These are phyloP conservation scores for Drosophila ananassae DNA, from an alignment of 1,140 invertebrate species.

Conservation along the genomic window DNA sequence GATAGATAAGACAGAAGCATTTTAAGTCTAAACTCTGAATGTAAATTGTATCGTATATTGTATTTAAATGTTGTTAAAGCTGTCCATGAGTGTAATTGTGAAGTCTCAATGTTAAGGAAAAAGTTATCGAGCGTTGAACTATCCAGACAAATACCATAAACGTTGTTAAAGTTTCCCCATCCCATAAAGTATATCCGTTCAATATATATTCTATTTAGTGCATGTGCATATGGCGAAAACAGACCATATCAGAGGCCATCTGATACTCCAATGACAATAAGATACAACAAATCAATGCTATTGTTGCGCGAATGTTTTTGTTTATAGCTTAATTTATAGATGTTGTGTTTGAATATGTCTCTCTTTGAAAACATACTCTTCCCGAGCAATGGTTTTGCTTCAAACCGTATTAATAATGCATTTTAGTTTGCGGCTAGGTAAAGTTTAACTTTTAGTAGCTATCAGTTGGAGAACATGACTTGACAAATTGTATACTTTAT, in stretches of 20 bases:
- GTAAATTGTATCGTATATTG: constrained; percentile 51
- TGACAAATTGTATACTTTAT: constrained; percentile 29
- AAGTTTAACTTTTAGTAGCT: constrained; percentile 37
- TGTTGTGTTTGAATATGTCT: constrained; percentile 32
- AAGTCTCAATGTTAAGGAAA: constrained; percentile 47
- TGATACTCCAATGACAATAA: constrained; percentile 69
- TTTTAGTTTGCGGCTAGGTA: constrained; percentile 56
- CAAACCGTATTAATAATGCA: constrained; percentile 53
- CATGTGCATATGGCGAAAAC: constrained; percentile 24
- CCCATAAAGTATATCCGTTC: constrained; percentile 10
- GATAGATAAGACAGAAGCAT: constrained; percentile 31
- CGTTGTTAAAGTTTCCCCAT: constrained; percentile 45
- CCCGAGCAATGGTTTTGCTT: constrained; percentile 24
- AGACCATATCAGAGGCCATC: constrained; percentile 36
- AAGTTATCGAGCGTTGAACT: constrained; percentile 13
- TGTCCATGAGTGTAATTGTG: constrained; percentile 56
- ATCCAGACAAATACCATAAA: constrained; percentile 23
- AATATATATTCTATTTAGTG: constrained; percentile 14
- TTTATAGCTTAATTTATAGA: constrained; percentile 38
- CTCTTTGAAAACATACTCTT: constrained; percentile 20
- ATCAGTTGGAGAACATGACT: constrained; percentile 30
- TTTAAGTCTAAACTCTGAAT: constrained; percentile 53
- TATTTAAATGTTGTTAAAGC: constrained; percentile 69
- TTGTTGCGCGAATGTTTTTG: constrained; percentile 43
- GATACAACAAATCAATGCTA: constrained; percentile 42